Percentiles rank a stretch among this genome's conserved stretches.
phyloP scores from a whole-genome alignment of 2,888 invertebrate genomes.

The Lasioglossum villosulum region DNA sequence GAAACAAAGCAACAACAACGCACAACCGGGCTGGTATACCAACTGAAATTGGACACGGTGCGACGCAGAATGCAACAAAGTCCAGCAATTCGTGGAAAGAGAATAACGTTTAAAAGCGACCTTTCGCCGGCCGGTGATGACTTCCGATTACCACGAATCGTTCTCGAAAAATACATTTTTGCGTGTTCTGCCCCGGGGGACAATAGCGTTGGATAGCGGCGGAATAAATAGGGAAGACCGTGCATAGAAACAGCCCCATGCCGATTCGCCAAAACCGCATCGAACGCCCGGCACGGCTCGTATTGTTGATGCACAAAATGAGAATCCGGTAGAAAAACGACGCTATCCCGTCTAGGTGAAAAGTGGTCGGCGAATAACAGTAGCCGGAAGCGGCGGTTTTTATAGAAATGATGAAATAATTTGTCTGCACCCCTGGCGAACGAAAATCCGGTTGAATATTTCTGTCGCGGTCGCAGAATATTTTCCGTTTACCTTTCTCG shows the following conservation, averaged over 20 bases:
- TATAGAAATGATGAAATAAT: conserved; percentile 38
- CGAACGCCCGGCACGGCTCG: conserved; percentile 34
- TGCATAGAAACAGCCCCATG: conserved; percentile 43
- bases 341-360: conserved; percentile 41
- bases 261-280: conserved; percentile 45
- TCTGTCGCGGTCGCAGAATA: not conserved
- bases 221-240: conserved; percentile 43
- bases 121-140: conserved; percentile 46
- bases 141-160: conserved; percentile 62
- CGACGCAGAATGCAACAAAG: not conserved
- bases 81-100: conserved; percentile 28
- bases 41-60: not conserved
- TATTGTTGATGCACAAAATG: conserved; percentile 56
- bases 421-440: not conserved
- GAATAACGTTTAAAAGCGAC: conserved; percentile 52
- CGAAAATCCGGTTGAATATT: not conserved
- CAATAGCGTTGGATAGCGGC: conserved; percentile 39
- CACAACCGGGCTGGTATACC: not conserved
- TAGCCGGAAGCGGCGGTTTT: conserved; percentile 28
- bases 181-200: conserved; percentile 32
- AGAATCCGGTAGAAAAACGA: conserved; percentile 59
- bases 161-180: conserved; percentile 62
- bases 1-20: not conserved
- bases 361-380: conserved; percentile 40
- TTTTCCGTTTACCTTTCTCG: not conserved